These are phyloP conservation scores for Aurelia aurita DNA, from an alignment of 30 jellyfish, hydroid and myxozoan species.

Conservation along the genomic window DNA sequence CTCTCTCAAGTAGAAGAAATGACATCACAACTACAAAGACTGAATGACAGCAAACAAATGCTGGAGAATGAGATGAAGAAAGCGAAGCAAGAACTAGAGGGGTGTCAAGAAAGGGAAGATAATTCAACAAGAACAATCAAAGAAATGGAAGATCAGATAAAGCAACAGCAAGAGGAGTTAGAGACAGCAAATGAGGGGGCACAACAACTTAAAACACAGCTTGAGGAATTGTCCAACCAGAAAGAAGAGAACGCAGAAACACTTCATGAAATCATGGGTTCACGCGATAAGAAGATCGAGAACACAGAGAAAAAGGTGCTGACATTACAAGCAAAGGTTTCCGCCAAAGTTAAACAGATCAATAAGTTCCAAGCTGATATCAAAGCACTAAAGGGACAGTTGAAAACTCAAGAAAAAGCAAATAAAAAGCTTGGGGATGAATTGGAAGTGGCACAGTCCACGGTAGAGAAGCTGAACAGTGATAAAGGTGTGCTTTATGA, in stretches of 20 bases:
- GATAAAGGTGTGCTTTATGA: slow-evolving; percentile 6
- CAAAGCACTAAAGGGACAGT: slow-evolving; percentile 66
- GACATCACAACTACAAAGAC: slow-evolving; percentile 19
- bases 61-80: neutral
- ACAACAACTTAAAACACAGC: slow-evolving; percentile 31
- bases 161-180: slow-evolving; percentile 18
- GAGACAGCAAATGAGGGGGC: neutral
- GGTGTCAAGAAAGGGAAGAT: neutral
- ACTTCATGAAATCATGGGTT: slow-evolving; percentile 62
- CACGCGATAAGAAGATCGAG: slow-evolving; percentile 71
- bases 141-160: slow-evolving; percentile 15
- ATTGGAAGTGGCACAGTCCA: slow-evolving; percentile 12
- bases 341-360: slow-evolving; percentile 66
- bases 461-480: neutral
- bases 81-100: neutral
- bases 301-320: slow-evolving; percentile 71
- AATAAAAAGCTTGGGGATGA: slow-evolving; percentile 53
- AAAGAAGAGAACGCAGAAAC: slow-evolving; percentile 51
- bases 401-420: slow-evolving; percentile 56
- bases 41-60: neutral
- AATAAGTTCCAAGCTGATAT: slow-evolving; percentile 72
- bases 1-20: slow-evolving; percentile 42
- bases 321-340: slow-evolving; percentile 59
- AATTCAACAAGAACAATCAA: neutral
- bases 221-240: slow-evolving; percentile 34